Percentiles rank a stretch among this genome's conserved stretches.
Evolutionary conservation across 2,797 vertebrate species (phyloP).

Genomic region (Thripadectes ignobilis): DNA sequence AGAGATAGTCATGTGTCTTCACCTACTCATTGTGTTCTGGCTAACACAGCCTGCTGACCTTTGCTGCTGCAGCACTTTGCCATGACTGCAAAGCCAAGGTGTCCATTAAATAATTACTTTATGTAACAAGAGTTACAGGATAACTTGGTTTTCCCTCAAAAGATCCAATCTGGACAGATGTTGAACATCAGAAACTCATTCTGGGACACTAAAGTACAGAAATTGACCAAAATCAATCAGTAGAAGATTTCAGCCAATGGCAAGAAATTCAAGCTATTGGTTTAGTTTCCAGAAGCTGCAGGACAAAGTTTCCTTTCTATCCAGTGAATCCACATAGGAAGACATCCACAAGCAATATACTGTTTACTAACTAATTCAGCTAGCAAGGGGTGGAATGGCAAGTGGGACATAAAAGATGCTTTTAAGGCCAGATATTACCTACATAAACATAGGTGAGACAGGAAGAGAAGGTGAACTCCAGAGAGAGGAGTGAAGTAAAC

Average conservation of each 20-base stretch:
- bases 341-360: not conserved
- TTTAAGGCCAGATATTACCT: not conserved
- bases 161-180: not conserved
- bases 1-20: not conserved
- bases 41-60: not conserved
- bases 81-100: not conserved
- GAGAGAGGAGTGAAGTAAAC: not conserved
- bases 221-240: not conserved
- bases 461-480: not conserved
- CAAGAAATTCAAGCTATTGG: not conserved
- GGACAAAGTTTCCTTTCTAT: not conserved
- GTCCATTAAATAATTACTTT: not conserved
- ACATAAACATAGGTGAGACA: not conserved
- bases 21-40: not conserved
- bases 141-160: not conserved
- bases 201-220: not conserved
- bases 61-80: not conserved
- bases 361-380: not conserved
- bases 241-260: not conserved
- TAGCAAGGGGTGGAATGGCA: not conserved
- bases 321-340: not conserved
- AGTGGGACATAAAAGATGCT: not conserved
- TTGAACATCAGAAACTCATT: not conserved
- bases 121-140: not conserved
- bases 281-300: not conserved